Conservation (phyloP, 1,140 invertebrate genomes). For the Bursaphelenchus mucronatus region DNA sequence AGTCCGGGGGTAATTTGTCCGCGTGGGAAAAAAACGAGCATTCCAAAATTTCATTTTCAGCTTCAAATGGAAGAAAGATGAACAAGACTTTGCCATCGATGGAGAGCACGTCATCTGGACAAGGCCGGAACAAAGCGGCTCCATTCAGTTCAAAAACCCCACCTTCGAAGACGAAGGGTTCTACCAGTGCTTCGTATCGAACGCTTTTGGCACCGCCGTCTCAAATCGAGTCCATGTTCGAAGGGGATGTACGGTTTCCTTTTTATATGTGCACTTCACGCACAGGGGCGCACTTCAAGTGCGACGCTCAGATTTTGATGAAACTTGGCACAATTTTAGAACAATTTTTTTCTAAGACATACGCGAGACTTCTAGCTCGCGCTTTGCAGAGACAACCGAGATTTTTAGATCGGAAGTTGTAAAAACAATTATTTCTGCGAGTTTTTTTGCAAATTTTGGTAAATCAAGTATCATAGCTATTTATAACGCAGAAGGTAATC, state of each 20-base stretch:
- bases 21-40: no score
- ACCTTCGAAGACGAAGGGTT: slow-evolving; percentile 32
- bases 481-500: no score
- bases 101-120: slow-evolving; percentile 39
- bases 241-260: slow-evolving; percentile 34
- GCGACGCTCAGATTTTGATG: no score
- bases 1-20: no score
- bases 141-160: slow-evolving; percentile 42
- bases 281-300: no score
- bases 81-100: slow-evolving; percentile 36
- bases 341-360: no score
- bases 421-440: slow-evolving; percentile 3
- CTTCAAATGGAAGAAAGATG: slow-evolving; percentile 50
- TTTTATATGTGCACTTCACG: no score
- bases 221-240: slow-evolving; percentile 75
- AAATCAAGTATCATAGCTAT: no score
- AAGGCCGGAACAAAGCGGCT: slow-evolving; percentile 34
- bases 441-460: no score
- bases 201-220: slow-evolving; percentile 84
- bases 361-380: no score
- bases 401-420: slow-evolving; percentile 10
- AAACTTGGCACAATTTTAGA: no score
- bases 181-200: slow-evolving; percentile 81
- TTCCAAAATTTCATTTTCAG: slow-evolving; percentile 19
- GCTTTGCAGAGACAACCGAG: no score